Base-by-base conservation (phyloP, 2,113 vertebrate species). In the Pterophyllum scalare region DNA sequence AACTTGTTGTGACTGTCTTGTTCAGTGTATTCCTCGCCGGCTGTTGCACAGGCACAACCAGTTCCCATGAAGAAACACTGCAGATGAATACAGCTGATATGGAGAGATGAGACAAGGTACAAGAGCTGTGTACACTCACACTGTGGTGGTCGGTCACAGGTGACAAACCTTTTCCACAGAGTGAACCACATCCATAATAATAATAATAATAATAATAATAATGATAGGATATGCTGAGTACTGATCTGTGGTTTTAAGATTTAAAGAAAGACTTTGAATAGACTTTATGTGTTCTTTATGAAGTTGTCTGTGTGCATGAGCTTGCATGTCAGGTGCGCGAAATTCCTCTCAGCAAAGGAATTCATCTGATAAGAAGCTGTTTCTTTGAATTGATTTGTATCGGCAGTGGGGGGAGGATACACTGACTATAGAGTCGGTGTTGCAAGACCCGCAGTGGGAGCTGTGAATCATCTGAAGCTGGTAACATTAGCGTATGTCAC, bases 41-140 rank as follows among this genome's bases (percentile, higher is more conserved):
- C 17, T 31, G 56, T 40, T 70, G 26, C 59, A 20, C 40, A 59
- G 12, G 22, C 15, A 22, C 70, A 46, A 52, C 26, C 52, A 62
- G 33, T 89, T 90, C 85, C 81, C 85, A 78, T 62, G 83, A 75
- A 87, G 70, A 19, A 14, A 17, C 19, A 5, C 40, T 24, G 54
- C 60, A 80, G 85, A 91, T 80, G 70, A 81, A 74, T 81, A 64
- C 62, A 57, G 59, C 67, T 62, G 87, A 92, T 83, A 82, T 54
- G 43, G 40, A 67, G 60, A 78, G 67, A 81, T 46, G 20, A 77
- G 61, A 85, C 1, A 14, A 82, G 52, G 65, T 77, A 65, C 40
- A 40, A 83, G 22, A 75, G 9, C 75, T 72, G 49, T 59, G 11
- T 33, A 49, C 1, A 46, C 1, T 35, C 22, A 13, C 26, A 20